These are phyloP conservation scores for Gobio occitaniae DNA, from an alignment of 2,797 vertebrate species.

Conservation along the genomic window DNA sequence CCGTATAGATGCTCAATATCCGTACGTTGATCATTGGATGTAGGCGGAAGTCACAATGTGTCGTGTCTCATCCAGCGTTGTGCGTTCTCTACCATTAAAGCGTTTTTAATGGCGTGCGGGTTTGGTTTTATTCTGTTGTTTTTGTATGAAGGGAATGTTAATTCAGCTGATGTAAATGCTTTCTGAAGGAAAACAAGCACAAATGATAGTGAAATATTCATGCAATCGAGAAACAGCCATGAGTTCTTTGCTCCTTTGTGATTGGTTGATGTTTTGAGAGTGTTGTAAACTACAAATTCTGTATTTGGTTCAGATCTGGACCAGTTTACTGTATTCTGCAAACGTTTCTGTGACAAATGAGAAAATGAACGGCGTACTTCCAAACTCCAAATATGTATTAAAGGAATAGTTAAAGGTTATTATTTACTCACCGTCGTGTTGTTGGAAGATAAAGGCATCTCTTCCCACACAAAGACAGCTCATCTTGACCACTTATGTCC, in stretches of 20 bases:
- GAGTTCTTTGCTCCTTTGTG: neutral
- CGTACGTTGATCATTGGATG: constrained; percentile 4
- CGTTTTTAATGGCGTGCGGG: neutral
- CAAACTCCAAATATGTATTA: neutral
- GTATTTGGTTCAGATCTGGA: neutral
- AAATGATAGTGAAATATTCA: neutral
- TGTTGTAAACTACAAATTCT: neutral
- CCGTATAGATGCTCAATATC: constrained; percentile 13
- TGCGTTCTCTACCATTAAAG: constrained; percentile 14
- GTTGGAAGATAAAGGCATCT: neutral
- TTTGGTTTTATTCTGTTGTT: neutral
- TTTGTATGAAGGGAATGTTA: constrained; percentile 18
- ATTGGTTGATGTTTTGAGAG: neutral
- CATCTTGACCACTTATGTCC: neutral
- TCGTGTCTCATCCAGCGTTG: neutral
- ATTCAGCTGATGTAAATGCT: neutral
- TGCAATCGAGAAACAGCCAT: constrained; percentile 10
- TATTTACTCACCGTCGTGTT: neutral
- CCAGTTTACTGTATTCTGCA: neutral
- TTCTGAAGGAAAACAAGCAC: neutral
- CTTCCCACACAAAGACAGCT: neutral
- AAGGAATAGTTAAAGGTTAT: neutral
- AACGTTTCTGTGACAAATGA: neutral
- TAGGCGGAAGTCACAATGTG: neutral
- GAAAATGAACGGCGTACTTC: neutral